Base-by-base conservation (phyloP, 2,888 invertebrate genomes). In the Trichopoda pennipes region DNA sequence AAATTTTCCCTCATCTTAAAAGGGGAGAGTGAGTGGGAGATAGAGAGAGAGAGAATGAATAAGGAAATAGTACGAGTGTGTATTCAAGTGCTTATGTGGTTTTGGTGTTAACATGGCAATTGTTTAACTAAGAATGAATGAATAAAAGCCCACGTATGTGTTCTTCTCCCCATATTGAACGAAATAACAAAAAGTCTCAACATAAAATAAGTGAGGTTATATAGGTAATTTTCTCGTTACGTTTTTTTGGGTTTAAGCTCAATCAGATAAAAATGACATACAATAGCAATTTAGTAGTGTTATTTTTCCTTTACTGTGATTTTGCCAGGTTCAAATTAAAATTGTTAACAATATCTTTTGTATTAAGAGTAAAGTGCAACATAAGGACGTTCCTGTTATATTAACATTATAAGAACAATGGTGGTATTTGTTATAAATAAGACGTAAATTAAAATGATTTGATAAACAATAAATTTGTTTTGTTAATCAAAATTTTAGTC, bases 191-290 rank as follows among this genome's bases (percentile, higher is more conserved):
- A 72, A 28, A 42, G 42, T 23, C 44, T 58, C 32, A 42, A 28
- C 53, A 68, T 28, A 61, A 56, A 51, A 49, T 1, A 74, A 32
- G 51, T 70, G 44, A 64, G 44, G 70, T 56, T 70, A 53, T 51
- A 53, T 53, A 47, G 8, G 47, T 55, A 12, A 35, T 4, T 69
- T 47, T 35, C 2, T 53, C 19, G n/a, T 28, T 23, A 23, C 64
- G 42, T 80, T 70, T 61, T 2, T 28, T 75, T 64, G 35, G 21
- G 69, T 63, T 28, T 44, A 66, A 82, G 70, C 76, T 76, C 63
- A 79, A 79, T 79, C 82, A 82, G 82, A 82, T 82, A 82, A 82
- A 76, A 82, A 75, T 82, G 75, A 82, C 72, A 68, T 75, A 82
- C 79, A 76, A 79, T 55, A 66, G 66, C 75, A 76, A 82, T 79